Evolutionary conservation across 2,113 vertebrate species (phyloP).

Genomic region (Alaudala cheleensis): DNA sequence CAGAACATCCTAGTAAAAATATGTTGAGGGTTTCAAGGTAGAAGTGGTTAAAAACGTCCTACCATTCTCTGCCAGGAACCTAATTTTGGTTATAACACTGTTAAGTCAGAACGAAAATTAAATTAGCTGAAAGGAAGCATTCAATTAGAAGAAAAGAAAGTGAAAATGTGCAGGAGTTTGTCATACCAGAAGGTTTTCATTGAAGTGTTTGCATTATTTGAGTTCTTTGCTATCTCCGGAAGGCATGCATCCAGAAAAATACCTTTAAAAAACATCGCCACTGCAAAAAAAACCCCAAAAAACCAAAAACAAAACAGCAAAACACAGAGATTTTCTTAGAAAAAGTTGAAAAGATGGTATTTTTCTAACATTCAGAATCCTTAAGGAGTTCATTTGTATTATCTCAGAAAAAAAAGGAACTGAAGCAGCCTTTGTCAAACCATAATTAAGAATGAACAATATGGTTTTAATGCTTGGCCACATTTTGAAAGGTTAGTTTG

Average conservation of each 20-base stretch:
- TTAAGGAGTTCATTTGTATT: neutral
- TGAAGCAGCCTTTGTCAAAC: neutral
- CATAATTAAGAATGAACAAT: neutral
- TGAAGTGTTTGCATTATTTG: neutral
- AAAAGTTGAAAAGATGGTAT: neutral
- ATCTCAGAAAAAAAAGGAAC: neutral
- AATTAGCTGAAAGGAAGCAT: neutral
- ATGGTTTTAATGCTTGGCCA: neutral
- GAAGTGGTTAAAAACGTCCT: neutral
- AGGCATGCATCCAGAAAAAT: neutral
- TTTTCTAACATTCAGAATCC: neutral
- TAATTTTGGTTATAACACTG: neutral
- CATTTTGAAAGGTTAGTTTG: neutral
- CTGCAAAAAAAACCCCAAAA: neutral
- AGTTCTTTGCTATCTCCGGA: neutral
- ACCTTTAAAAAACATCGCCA: neutral
- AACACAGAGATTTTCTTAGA: neutral
- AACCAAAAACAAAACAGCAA: neutral
- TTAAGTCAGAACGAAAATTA: neutral
- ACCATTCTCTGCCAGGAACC: neutral
- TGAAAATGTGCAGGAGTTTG: neutral
- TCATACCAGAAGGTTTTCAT: neutral
- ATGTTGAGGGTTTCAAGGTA: neutral
- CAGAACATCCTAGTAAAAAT: neutral
- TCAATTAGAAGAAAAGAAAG: neutral